Evolutionary conservation across 1,140 invertebrate genomes (phyloP).

Genomic region (Drosophila miranda): DNA sequence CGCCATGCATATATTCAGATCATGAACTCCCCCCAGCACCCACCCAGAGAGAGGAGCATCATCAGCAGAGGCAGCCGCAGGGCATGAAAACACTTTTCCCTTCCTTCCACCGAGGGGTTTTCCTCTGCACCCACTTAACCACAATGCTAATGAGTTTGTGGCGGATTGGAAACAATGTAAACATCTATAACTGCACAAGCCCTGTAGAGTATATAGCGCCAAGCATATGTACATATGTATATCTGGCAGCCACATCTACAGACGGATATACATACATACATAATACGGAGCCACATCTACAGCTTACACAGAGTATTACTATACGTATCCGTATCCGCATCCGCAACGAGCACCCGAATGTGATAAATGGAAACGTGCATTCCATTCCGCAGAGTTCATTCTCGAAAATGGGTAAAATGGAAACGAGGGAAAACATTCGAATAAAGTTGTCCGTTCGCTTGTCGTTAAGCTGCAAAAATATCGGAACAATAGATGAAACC

Average conservation of each 20-base stretch:
- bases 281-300: too few species aligned
- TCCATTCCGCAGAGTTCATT: background rate
- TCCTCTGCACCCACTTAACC: constrained; percentile 21
- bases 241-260: background rate
- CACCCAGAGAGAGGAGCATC: constrained; percentile 1
- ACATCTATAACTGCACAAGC: constrained; percentile 22
- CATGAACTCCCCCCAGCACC: background rate
- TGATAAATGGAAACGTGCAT: constrained; percentile 6
- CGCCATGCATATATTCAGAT: too few species aligned
- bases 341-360: constrained; percentile 6
- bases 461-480: constrained; percentile 1
- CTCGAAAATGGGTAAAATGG: background rate
- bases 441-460: background rate
- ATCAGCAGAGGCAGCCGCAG: constrained; percentile 25
- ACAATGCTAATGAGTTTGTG: constrained; percentile 67
- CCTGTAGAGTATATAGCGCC: background rate
- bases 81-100: constrained; percentile 10
- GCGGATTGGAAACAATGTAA: constrained; percentile 46
- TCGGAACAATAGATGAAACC: background rate
- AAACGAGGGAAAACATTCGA: background rate
- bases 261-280: too few species aligned
- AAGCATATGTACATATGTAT: background rate
- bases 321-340: too few species aligned
- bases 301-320: too few species aligned
- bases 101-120: background rate